Base-by-base conservation (phyloP, 2,113 vertebrate species). In the Eclectus roratus region DNA sequence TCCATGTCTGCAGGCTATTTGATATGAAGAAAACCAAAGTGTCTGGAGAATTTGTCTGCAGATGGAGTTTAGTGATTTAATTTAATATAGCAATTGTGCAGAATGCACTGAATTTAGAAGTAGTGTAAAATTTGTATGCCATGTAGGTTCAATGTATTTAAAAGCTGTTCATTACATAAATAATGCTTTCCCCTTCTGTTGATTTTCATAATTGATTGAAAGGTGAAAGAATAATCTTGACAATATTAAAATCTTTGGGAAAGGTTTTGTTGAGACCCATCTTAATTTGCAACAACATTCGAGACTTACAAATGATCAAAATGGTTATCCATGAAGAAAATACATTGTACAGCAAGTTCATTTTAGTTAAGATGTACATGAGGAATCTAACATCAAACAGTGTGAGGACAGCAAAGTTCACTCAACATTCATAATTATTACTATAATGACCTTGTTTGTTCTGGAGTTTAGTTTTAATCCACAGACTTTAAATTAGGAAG, bases 1-100 rank as follows among this genome's bases (percentile, higher is more conserved):
- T 97, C 85, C 83, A 94, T 74, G 97, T 91, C 94, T 96, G 91
- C 76, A 69, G 73, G 82, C 85, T 94, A 72, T 86, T 92, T 89
- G 65, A 82, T 93, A 47, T 61, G 58, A 88, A 94, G 56, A 77
- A 70, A 49, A 35, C 37, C 46, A 47, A 81, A 52, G 55, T 86
- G 56, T 33, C 79, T 86, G 66, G 83, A 92, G 77, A 95, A 91
- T 80, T 88, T 66, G 17, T 37, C 44, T 90, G 46, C 95, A 97
- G 93, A 96, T 95, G 91, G 89, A 93, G 66, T 71, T 88, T 7
- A 85, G 81, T 39, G 13, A 47, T 97, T 95, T 95, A 83, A 94
- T 93, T 95, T 94, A 94, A 92, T 50, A 68, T 55, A 94, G 49
- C 47, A n/a, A 58, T 95, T 91, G 85, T 94, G 71, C 29, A 89